Percentiles rank a stretch among this genome's conserved stretches.
phyloP scores from a whole-genome alignment of 2,113 vertebrate species.

The Upupa epops region DNA sequence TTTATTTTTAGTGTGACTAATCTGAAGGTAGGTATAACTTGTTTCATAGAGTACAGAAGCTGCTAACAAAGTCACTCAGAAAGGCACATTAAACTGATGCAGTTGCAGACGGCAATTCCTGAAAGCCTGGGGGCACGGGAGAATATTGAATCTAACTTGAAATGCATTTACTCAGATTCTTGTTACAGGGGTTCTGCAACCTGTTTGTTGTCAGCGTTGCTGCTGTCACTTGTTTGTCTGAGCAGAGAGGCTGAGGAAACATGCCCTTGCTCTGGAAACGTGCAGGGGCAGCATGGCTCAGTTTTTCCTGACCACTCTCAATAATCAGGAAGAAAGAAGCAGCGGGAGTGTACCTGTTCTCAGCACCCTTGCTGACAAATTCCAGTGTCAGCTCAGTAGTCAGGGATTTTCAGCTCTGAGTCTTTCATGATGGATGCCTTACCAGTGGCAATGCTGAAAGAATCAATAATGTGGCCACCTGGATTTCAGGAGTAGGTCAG shows the following conservation, averaged over 20 bases:
- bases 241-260: neutral
- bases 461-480: neutral
- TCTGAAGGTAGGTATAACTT: neutral
- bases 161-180: neutral
- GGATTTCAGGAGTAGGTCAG: neutral
- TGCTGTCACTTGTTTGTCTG: neutral
- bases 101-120: neutral
- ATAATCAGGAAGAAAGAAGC: neutral
- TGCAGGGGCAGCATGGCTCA: rapidly evolving
- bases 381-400: neutral
- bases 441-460: rapidly evolving
- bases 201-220: neutral
- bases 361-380: neutral
- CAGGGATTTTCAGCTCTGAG: neutral
- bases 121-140: neutral
- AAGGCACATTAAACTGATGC: neutral
- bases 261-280: neutral
- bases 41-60: neutral
- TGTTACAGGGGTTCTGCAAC: neutral
- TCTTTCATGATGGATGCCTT: neutral
- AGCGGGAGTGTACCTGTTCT: rapidly evolving
- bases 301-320: neutral
- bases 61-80: neutral
- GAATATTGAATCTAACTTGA: neutral
- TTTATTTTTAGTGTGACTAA: neutral